Conservation (phyloP, 2,888 invertebrate species). For the Spodoptera littoralis region DNA sequence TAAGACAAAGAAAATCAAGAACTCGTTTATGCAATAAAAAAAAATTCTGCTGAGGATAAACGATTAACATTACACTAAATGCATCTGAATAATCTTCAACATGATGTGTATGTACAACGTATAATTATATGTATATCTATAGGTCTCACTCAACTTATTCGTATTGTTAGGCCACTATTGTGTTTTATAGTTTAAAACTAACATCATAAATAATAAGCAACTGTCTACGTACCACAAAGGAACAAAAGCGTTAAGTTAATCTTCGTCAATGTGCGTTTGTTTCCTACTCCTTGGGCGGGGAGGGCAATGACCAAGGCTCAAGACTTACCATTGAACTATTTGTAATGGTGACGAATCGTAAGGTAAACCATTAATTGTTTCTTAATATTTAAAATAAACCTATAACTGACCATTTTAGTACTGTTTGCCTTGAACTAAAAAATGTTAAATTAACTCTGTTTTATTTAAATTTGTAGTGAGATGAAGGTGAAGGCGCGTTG, state of each 20-base stretch:
- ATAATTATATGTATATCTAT: too few relatives aligned
- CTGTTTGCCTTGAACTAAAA: conserved; percentile 53
- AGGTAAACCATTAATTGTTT: conserved; percentile 53
- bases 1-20: too few relatives aligned
- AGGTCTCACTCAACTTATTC: conserved; percentile 5
- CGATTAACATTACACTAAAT: too few relatives aligned
- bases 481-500: conserved; percentile 39
- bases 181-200: neutral
- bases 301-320: conserved; percentile 61
- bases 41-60: too few relatives aligned
- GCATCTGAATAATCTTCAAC: too few relatives aligned
- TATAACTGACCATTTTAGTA: conserved; percentile 27
- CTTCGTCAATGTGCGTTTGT: conserved; percentile 25
- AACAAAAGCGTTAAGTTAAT: conserved; percentile 29
- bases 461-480: conserved; percentile 39
- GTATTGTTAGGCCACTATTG: conserved; percentile 2
- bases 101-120: too few relatives aligned
- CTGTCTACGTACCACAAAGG: conserved; percentile 24
- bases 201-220: conserved; percentile 18
- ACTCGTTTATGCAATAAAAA: too few relatives aligned
- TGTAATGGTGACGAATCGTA: conserved; percentile 57
- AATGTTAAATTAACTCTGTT: conserved; percentile 39
- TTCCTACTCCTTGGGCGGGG: conserved; percentile 34
- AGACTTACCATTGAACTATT: conserved; percentile 50
- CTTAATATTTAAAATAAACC: conserved; percentile 45